Percentiles rank a stretch among this genome's conserved stretches.
phyloP scores from a whole-genome alignment of 2,113 vertebrate genomes.

The Clarias batrachus region DNA sequence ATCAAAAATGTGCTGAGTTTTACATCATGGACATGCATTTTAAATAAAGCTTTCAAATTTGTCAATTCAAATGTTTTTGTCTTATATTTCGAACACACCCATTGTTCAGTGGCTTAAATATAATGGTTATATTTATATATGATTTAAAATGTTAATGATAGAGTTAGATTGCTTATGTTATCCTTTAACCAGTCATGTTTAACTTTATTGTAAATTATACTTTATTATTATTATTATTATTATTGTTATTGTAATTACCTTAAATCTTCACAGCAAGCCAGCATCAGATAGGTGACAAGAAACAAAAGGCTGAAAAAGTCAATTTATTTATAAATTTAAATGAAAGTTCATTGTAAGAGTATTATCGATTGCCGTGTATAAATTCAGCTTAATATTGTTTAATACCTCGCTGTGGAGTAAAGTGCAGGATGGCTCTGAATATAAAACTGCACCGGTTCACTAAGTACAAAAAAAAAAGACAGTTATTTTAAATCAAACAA shows the following conservation, averaged over 20 bases:
- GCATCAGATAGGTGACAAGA: slow-evolving; percentile 84
- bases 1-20: not conserved
- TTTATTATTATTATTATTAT: not conserved
- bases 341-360: too few species aligned
- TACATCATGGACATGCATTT: not conserved
- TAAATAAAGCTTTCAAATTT: not conserved
- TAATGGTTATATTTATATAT: not conserved
- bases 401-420: slow-evolving; percentile 88
- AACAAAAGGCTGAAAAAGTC: slow-evolving; percentile 79
- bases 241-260: slow-evolving; percentile 52
- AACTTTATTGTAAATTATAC: not conserved
- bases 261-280: slow-evolving; percentile 82
- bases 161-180: not conserved
- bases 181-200: not conserved
- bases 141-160: not conserved
- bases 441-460: slow-evolving; percentile 82
- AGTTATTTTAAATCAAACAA: too few species aligned
- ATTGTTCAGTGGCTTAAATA: not conserved
- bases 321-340: not conserved
- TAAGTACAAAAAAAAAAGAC: slow-evolving; percentile 57
- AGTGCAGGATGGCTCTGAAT: slow-evolving; percentile 85
- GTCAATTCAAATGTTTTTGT: not conserved
- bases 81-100: not conserved
- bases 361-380: slow-evolving; percentile 38
- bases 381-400: slow-evolving; percentile 61